A percentile compares a stretch with the other conserved stretches of the same genome.
phyloP scores from a whole-genome alignment of 2,888 invertebrate genomes.

The Stratiomys singularior region DNA sequence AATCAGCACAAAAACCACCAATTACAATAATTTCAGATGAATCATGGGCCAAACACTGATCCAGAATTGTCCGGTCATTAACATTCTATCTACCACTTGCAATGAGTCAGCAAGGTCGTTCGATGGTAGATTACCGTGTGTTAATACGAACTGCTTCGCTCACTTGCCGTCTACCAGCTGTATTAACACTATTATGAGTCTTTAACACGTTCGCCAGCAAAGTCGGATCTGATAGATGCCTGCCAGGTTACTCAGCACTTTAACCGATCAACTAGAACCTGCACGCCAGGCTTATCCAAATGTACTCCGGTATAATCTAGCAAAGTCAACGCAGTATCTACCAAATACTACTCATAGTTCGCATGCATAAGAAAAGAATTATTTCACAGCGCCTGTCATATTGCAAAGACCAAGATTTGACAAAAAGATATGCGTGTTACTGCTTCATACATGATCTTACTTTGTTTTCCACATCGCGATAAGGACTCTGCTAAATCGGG shows the following conservation, averaged over 20 bases:
- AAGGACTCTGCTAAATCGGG: not conserved
- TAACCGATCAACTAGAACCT: too few species aligned
- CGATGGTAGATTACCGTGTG: constrained; percentile 30
- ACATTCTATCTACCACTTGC: constrained; percentile 19
- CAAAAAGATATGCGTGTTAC: constrained; percentile 16
- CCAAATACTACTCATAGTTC: not conserved
- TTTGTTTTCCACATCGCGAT: not conserved
- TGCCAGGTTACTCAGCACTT: constrained; percentile 31
- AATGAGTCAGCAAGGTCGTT: constrained; percentile 45
- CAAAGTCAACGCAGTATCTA: not conserved
- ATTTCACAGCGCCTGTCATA: constrained; percentile 10
- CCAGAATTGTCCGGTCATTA: constrained; percentile 43
- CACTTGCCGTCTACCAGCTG: not conserved
- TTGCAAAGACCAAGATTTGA: constrained; percentile 1
- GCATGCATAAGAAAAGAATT: not conserved
- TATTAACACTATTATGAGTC: not conserved
- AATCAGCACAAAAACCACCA: constrained; percentile 16
- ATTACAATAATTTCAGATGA: constrained; percentile 17
- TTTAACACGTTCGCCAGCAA: not conserved
- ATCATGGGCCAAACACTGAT: constrained; percentile 15
- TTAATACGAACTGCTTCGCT: not conserved
- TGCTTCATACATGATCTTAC: not conserved
- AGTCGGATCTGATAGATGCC: not conserved
- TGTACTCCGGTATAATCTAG: not conserved
- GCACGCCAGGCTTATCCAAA: not conserved